These are phyloP conservation scores for Arenicola marina DNA, from an alignment of 2,888 invertebrate genomes.

Conservation along the genomic window DNA sequence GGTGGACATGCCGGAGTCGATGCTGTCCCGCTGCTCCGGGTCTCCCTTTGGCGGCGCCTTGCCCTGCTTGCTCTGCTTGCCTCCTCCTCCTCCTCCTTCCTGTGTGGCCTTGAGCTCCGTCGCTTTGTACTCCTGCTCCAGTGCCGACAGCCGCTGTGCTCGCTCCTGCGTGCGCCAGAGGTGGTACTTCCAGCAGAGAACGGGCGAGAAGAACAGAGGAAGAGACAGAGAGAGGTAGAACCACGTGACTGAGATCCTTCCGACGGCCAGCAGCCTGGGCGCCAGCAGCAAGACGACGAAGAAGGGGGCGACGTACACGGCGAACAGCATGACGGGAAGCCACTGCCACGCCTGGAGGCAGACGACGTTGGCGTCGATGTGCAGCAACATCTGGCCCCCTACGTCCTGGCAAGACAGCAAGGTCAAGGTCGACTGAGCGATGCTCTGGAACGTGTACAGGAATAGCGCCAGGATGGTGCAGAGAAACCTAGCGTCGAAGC, in stretches of 20 bases:
- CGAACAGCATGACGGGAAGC: constrained; percentile 11
- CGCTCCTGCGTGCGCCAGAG: no score
- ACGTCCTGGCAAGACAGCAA: constrained; percentile 20
- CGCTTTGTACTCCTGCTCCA: no score
- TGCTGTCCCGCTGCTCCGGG: no score
- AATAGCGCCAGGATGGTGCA: constrained; percentile 13
- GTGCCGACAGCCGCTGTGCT: no score
- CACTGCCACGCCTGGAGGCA: constrained; percentile 29
- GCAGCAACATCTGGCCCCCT: constrained; percentile 15
- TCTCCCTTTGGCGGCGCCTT: no score
- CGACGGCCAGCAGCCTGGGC: constrained; percentile 16
- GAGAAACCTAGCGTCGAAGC: no score
- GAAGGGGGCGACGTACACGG: constrained; percentile 24
- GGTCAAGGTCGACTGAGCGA: constrained; percentile 12
- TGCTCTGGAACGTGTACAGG: constrained; percentile 18
- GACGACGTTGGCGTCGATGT: constrained; percentile 21
- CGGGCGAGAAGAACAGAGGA: constrained; percentile 17
- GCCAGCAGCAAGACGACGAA: constrained; percentile 20
- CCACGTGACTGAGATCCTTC: background rate
- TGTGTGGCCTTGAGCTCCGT: no score
- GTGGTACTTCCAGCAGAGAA: background rate
- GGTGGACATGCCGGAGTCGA: no score
- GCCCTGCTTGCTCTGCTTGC: no score
- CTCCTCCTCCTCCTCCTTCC: no score
- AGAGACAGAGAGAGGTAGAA: constrained; percentile 16